Evolutionary conservation across 2,113 vertebrate species (phyloP).

Genomic region (Hipposideros armiger): DNA sequence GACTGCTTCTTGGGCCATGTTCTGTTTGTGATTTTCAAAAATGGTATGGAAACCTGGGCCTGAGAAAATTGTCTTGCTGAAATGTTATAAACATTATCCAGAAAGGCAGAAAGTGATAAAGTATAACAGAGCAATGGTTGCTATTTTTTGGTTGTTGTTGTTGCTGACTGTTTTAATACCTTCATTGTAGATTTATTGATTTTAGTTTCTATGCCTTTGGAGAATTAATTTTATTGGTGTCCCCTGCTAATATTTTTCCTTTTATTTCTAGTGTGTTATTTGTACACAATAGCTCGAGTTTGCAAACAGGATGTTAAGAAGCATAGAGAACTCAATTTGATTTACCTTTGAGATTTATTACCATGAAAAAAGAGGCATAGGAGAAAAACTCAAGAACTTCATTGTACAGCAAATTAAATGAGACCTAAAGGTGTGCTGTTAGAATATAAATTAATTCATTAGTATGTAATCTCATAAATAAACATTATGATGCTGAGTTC

Average conservation of each 20-base stretch:
- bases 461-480: conserved; percentile 51
- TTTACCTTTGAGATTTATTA: conserved; percentile 62
- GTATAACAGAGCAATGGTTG: neutral
- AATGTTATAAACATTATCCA: neutral
- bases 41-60: too few relatives aligned
- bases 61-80: neutral
- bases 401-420: conserved; percentile 14
- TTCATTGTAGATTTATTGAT: conserved; percentile 12
- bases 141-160: too few relatives aligned
- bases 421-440: neutral
- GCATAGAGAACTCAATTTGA: conserved; percentile 53
- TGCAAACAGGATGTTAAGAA: conserved; percentile 31
- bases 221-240: conserved; percentile 2
- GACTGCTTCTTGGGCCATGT: neutral
- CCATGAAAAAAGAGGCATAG: conserved; percentile 14
- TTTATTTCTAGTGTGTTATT: neutral
- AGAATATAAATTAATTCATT: conserved; percentile 66
- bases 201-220: neutral
- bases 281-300: neutral
- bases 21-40: neutral
- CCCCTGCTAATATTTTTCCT: neutral
- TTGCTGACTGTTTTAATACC: neutral
- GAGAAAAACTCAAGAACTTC: conserved; percentile 56
- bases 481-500: neutral
- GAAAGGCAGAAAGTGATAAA: neutral